phyloP scores from a whole-genome alignment of 2,797 vertebrate genomes.

The Melanotaenia boesemani region DNA sequence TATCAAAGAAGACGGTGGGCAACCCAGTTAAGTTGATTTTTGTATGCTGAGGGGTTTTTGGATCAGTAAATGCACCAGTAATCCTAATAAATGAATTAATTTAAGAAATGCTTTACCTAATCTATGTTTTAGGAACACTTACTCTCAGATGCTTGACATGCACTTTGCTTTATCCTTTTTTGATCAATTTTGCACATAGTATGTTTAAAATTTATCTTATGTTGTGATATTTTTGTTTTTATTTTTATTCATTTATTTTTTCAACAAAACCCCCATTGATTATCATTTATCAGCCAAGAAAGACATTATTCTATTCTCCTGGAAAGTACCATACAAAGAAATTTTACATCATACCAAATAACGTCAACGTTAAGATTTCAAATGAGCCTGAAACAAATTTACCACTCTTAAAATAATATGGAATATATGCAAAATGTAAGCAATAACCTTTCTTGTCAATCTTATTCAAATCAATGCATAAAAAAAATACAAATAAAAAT shows the following conservation, averaged over 20 bases:
- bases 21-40: not conserved
- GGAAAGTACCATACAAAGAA: not conserved
- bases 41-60: not conserved
- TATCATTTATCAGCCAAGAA: not conserved
- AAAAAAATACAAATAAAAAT: not conserved
- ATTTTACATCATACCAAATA: not conserved
- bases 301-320: not conserved
- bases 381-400: not conserved
- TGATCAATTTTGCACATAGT: not conserved
- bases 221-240: not conserved
- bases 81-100: not conserved
- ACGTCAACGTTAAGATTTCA: not conserved
- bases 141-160: not conserved
- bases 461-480: not conserved
- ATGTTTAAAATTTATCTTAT: not conserved
- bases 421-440: not conserved
- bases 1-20: not conserved
- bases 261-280: not conserved
- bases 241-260: not conserved
- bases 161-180: not conserved
- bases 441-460: not conserved
- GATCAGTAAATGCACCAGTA: not conserved
- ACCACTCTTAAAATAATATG: not conserved
- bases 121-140: not conserved
- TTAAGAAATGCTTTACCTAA: not conserved